phyloP scores from a whole-genome alignment of 2,113 vertebrate genomes.

The Benitochromis conjunctus region DNA sequence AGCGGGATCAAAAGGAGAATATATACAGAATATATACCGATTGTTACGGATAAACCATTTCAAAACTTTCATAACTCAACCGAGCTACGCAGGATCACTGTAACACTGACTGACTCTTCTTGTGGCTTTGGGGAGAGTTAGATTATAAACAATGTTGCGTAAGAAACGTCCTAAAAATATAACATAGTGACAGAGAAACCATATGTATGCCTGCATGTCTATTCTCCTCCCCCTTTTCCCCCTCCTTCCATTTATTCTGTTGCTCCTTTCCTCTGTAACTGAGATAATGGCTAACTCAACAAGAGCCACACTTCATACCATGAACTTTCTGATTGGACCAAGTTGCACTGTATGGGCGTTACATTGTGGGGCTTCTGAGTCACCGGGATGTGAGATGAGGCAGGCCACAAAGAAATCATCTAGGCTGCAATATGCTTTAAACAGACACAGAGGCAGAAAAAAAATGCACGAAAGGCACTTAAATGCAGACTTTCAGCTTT shows the following conservation, averaged over 20 bases:
- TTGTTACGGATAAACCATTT: not conserved
- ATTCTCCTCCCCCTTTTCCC: not conserved
- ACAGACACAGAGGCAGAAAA: not conserved
- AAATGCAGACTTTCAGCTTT: not conserved
- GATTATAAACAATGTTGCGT: not conserved
- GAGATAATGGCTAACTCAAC: conserved; percentile 5
- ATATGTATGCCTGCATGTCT: not conserved
- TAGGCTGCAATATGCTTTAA: conserved; percentile 5
- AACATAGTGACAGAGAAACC: not conserved
- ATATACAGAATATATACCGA: not conserved
- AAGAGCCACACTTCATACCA: not conserved
- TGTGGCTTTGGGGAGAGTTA: not conserved
- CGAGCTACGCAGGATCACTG: not conserved
- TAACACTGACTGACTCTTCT: not conserved
- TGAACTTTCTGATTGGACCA: conserved; percentile 19
- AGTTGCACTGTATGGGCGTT: conserved; percentile 20
- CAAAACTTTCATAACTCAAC: not conserved
- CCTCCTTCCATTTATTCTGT: not conserved
- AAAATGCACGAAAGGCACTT: not conserved
- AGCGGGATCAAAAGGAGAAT: not conserved
- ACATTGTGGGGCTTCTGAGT: conserved; percentile 21
- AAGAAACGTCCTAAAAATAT: not conserved
- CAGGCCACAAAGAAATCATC: conserved; percentile 29
- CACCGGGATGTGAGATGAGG: conserved; percentile 20
- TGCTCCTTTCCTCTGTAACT: not conserved